Evolutionary conservation across 2,113 vertebrate species (phyloP).

Genomic region (Sterna hirundo): DNA sequence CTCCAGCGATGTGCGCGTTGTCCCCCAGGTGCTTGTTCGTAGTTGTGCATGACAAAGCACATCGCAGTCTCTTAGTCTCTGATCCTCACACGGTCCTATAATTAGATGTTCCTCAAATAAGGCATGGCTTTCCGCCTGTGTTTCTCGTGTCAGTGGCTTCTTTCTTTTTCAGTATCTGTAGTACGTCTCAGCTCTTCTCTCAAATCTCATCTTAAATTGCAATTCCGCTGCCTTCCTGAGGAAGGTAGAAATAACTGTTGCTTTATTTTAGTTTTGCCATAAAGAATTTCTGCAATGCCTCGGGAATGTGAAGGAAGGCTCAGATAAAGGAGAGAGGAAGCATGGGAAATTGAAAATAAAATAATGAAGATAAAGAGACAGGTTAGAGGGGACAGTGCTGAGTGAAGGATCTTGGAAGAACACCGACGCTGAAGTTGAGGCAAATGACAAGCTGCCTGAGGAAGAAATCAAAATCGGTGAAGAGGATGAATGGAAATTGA

Average conservation of each 20-base stretch:
- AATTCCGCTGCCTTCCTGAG: background rate
- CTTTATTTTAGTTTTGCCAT: background rate
- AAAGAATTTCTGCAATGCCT: background rate
- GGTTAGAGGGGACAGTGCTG: background rate
- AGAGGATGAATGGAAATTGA: background rate
- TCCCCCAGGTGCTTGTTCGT: background rate
- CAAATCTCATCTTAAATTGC: background rate
- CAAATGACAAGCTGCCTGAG: background rate
- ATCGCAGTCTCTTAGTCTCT: background rate
- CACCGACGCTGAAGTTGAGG: background rate
- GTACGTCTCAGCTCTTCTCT: background rate
- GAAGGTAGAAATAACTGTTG: background rate
- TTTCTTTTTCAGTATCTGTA: background rate
- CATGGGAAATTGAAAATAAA: background rate
- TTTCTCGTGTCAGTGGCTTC: background rate
- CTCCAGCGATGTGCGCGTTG: rapidly evolving
- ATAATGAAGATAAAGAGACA: background rate
- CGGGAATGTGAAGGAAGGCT: background rate
- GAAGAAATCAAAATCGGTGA: background rate
- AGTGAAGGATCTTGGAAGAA: background rate
- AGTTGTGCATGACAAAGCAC: background rate
- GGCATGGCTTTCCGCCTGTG: background rate
- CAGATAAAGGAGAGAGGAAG: background rate
- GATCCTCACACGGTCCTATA: background rate
- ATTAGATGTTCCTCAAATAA: background rate